These are phyloP conservation scores for Pipistrellus pipistrellus DNA, from an alignment of 2,797 vertebrate species.

Conservation along the genomic window DNA sequence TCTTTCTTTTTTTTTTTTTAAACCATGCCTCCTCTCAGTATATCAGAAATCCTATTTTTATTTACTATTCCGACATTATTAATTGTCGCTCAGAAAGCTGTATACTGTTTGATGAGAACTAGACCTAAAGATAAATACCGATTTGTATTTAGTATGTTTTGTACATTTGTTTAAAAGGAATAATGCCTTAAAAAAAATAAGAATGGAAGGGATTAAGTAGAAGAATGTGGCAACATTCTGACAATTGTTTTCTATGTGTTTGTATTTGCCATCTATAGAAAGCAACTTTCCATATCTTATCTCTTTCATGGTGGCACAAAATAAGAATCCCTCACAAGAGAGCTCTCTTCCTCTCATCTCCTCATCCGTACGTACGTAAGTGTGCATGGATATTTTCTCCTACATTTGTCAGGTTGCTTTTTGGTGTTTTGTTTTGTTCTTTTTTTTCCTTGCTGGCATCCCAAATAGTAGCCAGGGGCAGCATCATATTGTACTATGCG, in stretches of 20 bases:
- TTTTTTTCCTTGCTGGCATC: constrained; percentile 46
- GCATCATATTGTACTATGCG: background rate
- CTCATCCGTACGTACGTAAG: background rate
- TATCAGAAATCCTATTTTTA: constrained; percentile 66
- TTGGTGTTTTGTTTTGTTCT: constrained; percentile 3
- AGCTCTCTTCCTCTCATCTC: constrained; percentile 55
- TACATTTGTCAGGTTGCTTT: constrained; percentile 69
- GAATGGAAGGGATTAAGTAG: constrained; percentile 62
- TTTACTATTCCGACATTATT: constrained; percentile 55
- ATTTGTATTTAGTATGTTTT: background rate
- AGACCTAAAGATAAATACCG: background rate
- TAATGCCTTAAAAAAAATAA: constrained; percentile 16
- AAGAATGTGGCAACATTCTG: background rate
- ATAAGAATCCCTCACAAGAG: constrained; percentile 69
- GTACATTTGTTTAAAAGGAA: constrained; percentile 50
- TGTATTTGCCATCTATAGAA: constrained; percentile 62
- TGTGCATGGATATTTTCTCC: constrained; percentile 73
- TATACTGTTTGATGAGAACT: constrained; percentile 19
- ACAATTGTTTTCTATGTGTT: background rate
- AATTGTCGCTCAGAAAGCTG: constrained; percentile 49
- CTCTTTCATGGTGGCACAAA: constrained; percentile 62
- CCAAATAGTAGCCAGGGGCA: constrained; percentile 52
- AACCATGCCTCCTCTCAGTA: constrained; percentile 36
- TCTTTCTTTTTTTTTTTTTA: background rate
- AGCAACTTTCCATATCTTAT: constrained; percentile 62